Conservation (phyloP, 2,113 vertebrate species). For the Siniperca chuatsi region DNA sequence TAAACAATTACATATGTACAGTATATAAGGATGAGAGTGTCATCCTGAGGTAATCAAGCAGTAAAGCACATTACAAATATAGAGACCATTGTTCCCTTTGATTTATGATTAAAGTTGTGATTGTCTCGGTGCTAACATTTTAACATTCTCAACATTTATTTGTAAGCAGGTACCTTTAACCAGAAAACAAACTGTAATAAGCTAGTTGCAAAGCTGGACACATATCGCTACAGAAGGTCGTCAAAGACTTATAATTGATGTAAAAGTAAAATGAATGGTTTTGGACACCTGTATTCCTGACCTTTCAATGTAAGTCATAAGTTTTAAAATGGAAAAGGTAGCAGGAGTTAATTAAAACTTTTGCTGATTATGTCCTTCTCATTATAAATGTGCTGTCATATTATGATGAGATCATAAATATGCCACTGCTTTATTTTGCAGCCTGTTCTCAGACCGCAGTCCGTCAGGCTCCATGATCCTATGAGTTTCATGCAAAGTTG, state of each 20-base stretch:
- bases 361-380: not conserved
- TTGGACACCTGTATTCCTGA: not conserved
- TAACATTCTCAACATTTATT: slow-evolving; percentile 3
- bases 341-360: not conserved
- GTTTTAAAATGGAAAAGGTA: not conserved
- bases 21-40: not conserved
- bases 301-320: not conserved
- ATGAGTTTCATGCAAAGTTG: not conserved
- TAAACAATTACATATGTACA: not conserved
- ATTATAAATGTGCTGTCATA: not conserved
- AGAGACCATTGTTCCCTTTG: not conserved
- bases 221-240: not conserved
- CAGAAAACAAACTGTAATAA: not conserved
- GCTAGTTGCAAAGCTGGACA: not conserved
- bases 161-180: not conserved
- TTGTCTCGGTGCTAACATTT: not conserved
- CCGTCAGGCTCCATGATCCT: not conserved
- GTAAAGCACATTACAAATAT: slow-evolving; percentile 10
- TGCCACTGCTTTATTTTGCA: not conserved
- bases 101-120: slow-evolving; percentile 6
- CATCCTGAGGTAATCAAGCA: slow-evolving; percentile 46
- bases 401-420: not conserved
- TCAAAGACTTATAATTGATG: not conserved
- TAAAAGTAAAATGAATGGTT: not conserved
- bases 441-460: slow-evolving; percentile 8